phyloP scores from a whole-genome alignment of 1,140 invertebrate genomes.

The Glossosoma conforme region DNA sequence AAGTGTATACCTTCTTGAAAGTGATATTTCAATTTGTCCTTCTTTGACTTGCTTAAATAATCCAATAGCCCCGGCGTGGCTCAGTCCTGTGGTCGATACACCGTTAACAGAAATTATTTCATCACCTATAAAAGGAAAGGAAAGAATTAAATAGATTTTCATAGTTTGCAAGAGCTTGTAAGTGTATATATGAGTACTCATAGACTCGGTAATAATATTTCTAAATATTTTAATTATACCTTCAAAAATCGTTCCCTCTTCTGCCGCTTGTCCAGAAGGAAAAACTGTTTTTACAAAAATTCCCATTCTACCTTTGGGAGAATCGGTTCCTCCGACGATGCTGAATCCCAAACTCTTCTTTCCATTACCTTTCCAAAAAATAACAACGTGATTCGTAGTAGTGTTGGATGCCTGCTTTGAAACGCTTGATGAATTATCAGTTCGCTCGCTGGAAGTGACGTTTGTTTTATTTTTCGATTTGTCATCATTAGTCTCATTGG shows the following conservation, averaged over 20 bases:
- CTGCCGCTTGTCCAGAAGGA: slow-evolving; percentile 80
- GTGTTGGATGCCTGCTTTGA: slow-evolving; percentile 9
- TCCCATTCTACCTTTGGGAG: slow-evolving; percentile 82
- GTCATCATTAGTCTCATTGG: neutral
- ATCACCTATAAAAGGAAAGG: slow-evolving; percentile 66
- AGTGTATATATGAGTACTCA: neutral
- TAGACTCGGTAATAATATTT: slow-evolving; percentile 1
- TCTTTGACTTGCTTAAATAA: slow-evolving; percentile 86
- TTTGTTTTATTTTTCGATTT: neutral
- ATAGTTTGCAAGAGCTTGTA: neutral
- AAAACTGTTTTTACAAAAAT: slow-evolving; percentile 91
- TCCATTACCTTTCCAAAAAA: slow-evolving; percentile 76
- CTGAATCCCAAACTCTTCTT: slow-evolving; percentile 87
- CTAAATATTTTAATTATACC: slow-evolving; percentile 51
- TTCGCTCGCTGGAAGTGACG: no score
- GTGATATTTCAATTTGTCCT: slow-evolving; percentile 77
- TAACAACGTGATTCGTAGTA: slow-evolving; percentile 38
- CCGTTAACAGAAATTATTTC: slow-evolving; percentile 90
- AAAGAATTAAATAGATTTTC: slow-evolving; percentile 2
- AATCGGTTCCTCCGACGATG: slow-evolving; percentile 86
- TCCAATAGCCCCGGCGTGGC: slow-evolving; percentile 82
- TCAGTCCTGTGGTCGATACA: slow-evolving; percentile 72
- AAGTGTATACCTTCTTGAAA: slow-evolving; percentile 69
- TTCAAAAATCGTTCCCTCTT: slow-evolving; percentile 76
- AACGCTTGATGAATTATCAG: no score